Evolutionary conservation across 2,797 vertebrate genomes (phyloP), one percentile per base, ranked within the genome.

Genomic region (Gobionotothen gibberifrons): DNA sequence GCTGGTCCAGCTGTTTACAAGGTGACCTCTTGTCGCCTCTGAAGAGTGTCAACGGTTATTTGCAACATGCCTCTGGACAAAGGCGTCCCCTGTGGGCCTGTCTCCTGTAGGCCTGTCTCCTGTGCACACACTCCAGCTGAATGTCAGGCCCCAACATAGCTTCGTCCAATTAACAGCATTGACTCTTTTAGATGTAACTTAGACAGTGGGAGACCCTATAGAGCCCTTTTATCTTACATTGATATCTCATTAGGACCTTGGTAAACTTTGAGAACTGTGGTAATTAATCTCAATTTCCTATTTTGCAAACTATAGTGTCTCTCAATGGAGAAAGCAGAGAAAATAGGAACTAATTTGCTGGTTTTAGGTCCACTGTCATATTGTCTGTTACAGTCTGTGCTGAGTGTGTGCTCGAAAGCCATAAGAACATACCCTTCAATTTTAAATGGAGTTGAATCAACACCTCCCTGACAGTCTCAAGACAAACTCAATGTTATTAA

Each of bases 21-120:
- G 85, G 91, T 93, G 90, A 93, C 92, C 91, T 78, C 70, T 26
- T 49, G 64, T 53, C 32, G 14, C 71, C 69, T 76, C 89, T 47
- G 32, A 73, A 69, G 84, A 87, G 72, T 68, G 46, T 76, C 47
- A 48, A 21, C 61, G 81, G 85, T 92, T 71, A 92, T 93, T 91
- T 90, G 55, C 68, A 91, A 74, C 76, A 78, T 52, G 72, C 68
- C 80, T 74, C 62, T 84, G 82, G 83, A 87, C 75, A 75, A 72
- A 81, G 51, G 53, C 29, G 32, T 78, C 81, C 68, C 77, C 53
- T 19, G 68, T 65, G 79, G 56, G 42, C 58, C 7, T 0, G 52
- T 78, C 80, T 84, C 75, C 12, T 72, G 73, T 36, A 3, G 56
- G 42, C 60, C 7, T 0, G 52, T 78, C 81, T 84, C 75, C 12